Base-by-base conservation (phyloP, 2,113 vertebrate genomes). In the Notothenia coriiceps region DNA sequence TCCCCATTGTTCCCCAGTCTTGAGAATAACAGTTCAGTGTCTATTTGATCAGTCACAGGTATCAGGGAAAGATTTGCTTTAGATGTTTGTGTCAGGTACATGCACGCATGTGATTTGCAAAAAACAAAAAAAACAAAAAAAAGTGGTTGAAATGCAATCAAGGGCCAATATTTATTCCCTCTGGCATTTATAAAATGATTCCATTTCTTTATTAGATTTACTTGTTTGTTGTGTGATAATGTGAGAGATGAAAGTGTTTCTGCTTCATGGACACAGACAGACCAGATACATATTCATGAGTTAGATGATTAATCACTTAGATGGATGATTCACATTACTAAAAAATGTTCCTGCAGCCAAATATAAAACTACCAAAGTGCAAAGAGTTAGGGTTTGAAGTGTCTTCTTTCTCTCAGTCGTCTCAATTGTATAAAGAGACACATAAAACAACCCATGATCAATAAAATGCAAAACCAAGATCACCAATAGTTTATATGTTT, bases 251-350 rank as follows among this genome's bases (percentile, higher is more conserved):
- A 62, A 74, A 71, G 33, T 35, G 25, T 65, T 74, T 74, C 70
- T 66, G 70, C 84, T 80, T 72, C 40, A 15, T 9, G 69, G 49
- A 72, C 43, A 35, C 70, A 43, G 80, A 82, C 35, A 71, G 71
- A 84, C 18, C 60, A 29, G 67, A 71, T 90, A 76, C 88, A 90
- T 86, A 89, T 89, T 84, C 62, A 86, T 83, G 83, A 89, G 66
- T 49, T 44, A 3, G 74, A 84, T 79, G 77, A 86, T 90, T 86
- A 87, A 87, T 91, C 86, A 78, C 83, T 77, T 76, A 73, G 80
- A 81, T 35, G 69, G 81, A 88, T 84, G 86, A 93, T 57, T 88
- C 82, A 77, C 2, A 74, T 65, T 81, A 69, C 83, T 76, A 70
- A 82, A 90, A 88, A 83, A 52, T 62, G 54, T 40, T 84, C 69